Percentiles rank a stretch among this genome's conserved stretches.
Evolutionary conservation across 2,888 invertebrate species (phyloP).

Genomic region (Saturnia japonica): DNA sequence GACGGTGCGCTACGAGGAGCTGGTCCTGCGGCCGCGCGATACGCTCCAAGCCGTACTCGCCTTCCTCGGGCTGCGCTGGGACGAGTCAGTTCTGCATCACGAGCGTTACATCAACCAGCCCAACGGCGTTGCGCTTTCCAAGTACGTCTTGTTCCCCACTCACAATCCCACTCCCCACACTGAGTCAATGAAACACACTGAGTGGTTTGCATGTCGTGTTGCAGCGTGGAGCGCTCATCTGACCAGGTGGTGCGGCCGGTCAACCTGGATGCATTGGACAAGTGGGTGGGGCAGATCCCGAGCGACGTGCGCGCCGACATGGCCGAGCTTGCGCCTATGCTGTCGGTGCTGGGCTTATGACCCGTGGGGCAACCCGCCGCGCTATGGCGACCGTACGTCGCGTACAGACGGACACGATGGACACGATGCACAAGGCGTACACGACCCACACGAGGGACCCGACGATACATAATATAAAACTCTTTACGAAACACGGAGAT

Average conservation of each 20-base stretch:
- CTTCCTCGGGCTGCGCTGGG: slow-evolving; percentile 97
- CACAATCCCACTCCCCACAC: no score
- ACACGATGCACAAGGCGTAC: slow-evolving; percentile 36
- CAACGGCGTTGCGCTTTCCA: slow-evolving; percentile 96
- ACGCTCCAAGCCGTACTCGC: slow-evolving; percentile 93
- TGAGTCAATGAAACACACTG: no score
- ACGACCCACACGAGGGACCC: slow-evolving; percentile 34
- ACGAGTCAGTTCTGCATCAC: slow-evolving; percentile 97
- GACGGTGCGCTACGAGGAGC: slow-evolving; percentile 97
- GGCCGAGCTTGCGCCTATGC: slow-evolving; percentile 97
- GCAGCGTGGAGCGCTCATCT: slow-evolving; percentile 97
- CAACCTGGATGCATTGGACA: slow-evolving; percentile 96
- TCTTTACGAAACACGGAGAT: not conserved
- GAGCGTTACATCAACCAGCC: slow-evolving; percentile 98
- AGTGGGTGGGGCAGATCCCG: slow-evolving; percentile 95
- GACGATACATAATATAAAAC: slow-evolving; percentile 25
- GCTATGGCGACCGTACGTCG: slow-evolving; percentile 87
- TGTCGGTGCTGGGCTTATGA: slow-evolving; percentile 96
- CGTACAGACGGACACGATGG: slow-evolving; percentile 34
- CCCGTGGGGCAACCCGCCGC: slow-evolving; percentile 97
- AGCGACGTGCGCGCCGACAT: slow-evolving; percentile 95
- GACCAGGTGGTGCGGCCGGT: slow-evolving; percentile 99
- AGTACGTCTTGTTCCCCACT: slow-evolving; percentile 82
- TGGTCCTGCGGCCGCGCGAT: slow-evolving; percentile 95
- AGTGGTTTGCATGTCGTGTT: slow-evolving; percentile 34